Evolutionary conservation across 2,113 vertebrate species (phyloP), one percentile per base, ranked within the genome.

Genomic region (Cyanoliseus patagonus): DNA sequence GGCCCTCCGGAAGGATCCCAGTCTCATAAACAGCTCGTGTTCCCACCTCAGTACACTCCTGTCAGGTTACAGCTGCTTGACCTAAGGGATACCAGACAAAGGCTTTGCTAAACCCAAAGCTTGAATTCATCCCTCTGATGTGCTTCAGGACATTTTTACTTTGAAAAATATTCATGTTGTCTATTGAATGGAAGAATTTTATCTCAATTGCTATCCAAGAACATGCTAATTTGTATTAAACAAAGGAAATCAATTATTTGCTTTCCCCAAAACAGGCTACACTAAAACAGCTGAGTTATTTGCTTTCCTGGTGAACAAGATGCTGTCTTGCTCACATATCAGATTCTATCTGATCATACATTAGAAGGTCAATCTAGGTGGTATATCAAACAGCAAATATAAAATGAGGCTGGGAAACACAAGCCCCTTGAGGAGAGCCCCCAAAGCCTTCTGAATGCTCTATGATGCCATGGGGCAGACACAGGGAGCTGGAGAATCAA

Each of bases 201-300:
- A 63, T 35, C 77, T 82, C 51, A 44, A 62, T 61, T 72, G 66
- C 62, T 91, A 94, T 42, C 69, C 44, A 52, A 90, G 86, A 94
- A 84, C 15, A 39, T 37, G 66, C 6, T 90, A 68, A 88, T 92
- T 69, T 76, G 22, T 70, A 57, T 62, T 77, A 86, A 95, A 64
- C 33, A 95, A 94, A 63, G 51, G 49, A 49, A 25, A 24, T 63
- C 76, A 85, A 95, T 81, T 86, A 88, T 82, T 92, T 94, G 74
- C 30, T 86, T 94, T 73, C 89, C 42, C 72, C 63, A 47, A 90
- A 94, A 76, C 10, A 11, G 33, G 76, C 44, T 57, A 75, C 23
- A 22, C 75, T 93, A 62, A 87, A 88, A 85, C 62, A 59, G 41
- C 66, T 76, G 31, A 92, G 76, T 80, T 47, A 85, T 88, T 83